These are phyloP conservation scores for Monomorium pharaonis DNA, from an alignment of 1,140 invertebrate species.

Conservation along the genomic window DNA sequence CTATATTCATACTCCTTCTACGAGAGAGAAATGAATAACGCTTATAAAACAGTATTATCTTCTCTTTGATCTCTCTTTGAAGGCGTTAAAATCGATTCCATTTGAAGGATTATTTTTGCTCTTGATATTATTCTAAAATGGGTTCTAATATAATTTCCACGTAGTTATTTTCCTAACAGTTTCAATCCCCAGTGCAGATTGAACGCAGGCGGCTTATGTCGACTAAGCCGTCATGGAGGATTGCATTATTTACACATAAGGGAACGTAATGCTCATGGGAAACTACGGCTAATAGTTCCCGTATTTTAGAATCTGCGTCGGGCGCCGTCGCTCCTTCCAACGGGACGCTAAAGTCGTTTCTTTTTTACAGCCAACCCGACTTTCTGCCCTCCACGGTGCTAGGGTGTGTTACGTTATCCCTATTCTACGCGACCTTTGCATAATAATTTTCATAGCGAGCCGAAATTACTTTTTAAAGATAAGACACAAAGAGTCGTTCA, in stretches of 20 bases:
- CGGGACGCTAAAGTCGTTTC: constrained; percentile 43
- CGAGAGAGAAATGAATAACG: background rate
- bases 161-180: constrained; percentile 32
- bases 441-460: constrained; percentile 74
- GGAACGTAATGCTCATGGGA: constrained; percentile 72
- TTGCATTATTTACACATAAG: constrained; percentile 80
- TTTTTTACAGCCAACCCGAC: constrained; percentile 20
- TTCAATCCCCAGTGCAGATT: constrained; percentile 35
- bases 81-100: constrained; percentile 1
- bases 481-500: background rate
- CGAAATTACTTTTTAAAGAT: constrained; percentile 77
- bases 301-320: constrained; percentile 79
- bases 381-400: background rate
- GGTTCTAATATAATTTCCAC: constrained; percentile 6
- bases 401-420: constrained; percentile 49
- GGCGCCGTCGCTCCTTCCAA: constrained; percentile 52
- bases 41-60: background rate
- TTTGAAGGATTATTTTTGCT: background rate
- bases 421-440: constrained; percentile 31
- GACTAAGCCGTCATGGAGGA: background rate
- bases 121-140: background rate
- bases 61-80: background rate
- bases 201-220: constrained; percentile 18
- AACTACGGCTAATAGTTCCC: constrained; percentile 80
- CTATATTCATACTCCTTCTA: background rate